Conservation (phyloP, 2,113 vertebrate genomes). For the human (Homo sapiens) region DNA sequence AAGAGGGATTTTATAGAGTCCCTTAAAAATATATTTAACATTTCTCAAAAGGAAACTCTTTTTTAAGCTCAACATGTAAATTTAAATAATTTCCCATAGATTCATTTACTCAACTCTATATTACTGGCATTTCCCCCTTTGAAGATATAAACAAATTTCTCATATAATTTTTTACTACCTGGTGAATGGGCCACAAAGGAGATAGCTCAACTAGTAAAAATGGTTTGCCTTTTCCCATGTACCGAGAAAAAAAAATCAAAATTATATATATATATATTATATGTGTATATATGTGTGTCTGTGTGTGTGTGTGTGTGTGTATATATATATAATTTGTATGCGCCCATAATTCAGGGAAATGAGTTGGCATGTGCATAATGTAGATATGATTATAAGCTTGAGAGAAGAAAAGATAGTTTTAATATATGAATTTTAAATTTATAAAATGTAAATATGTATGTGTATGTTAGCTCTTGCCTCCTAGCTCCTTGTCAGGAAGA, state of each 20-base stretch:
- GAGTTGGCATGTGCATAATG: neutral
- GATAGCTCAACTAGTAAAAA: conserved; percentile 16
- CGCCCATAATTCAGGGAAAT: neutral
- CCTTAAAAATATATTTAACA: neutral
- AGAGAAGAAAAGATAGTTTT: neutral
- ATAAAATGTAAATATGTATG: neutral
- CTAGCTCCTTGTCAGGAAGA: neutral
- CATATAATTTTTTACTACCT: conserved; percentile 12
- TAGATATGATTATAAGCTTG: neutral
- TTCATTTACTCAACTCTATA: conserved; percentile 34
- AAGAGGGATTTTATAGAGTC: neutral
- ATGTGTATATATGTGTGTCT: neutral
- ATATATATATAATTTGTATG: neutral
- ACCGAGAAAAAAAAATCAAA: neutral
- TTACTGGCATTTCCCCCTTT: neutral
- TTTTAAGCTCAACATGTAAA: conserved; percentile 10
- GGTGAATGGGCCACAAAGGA: neutral
- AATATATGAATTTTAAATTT: neutral
- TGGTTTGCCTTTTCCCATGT: neutral
- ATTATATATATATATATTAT: too few species aligned
- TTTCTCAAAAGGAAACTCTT: conserved; percentile 27
- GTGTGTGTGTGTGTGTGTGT: neutral
- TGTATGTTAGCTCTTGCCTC: neutral
- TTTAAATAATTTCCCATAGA: conserved; percentile 42
- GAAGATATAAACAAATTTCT: conserved; percentile 50